A percentile compares a stretch with the other conserved stretches of the same genome.
phyloP scores from a whole-genome alignment of 2,113 vertebrate species.

The Mustelus asterias region DNA sequence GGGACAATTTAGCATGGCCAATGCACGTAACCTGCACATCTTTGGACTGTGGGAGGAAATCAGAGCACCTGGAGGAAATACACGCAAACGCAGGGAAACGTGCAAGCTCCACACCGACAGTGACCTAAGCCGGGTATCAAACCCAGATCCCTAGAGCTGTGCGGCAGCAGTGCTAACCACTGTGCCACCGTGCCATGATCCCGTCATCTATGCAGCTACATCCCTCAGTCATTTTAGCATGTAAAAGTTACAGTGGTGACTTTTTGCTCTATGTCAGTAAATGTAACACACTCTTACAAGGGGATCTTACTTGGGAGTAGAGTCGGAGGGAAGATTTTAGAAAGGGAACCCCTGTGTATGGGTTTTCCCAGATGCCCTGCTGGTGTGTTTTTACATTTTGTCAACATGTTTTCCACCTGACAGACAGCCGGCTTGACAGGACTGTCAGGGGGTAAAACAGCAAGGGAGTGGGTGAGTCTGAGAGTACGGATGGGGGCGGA shows the following conservation, averaged over 20 bases:
- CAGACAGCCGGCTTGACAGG: background rate
- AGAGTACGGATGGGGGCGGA: too few species aligned
- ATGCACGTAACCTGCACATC: too few species aligned
- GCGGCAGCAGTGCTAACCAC: too few species aligned
- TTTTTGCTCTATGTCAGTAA: background rate
- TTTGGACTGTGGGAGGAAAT: too few species aligned
- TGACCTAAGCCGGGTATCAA: too few species aligned
- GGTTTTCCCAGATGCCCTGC: background rate
- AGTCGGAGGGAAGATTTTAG: background rate
- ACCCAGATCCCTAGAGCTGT: too few species aligned
- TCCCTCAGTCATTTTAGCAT: background rate
- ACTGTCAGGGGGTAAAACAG: background rate
- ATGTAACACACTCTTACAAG: background rate
- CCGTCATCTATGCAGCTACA: background rate
- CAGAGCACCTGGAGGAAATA: too few species aligned
- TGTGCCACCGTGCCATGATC: too few species aligned
- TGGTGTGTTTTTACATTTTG: background rate
- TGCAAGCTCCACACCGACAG: too few species aligned
- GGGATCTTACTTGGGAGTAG: background rate
- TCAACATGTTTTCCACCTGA: background rate
- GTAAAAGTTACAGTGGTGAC: too few species aligned
- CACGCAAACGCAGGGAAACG: too few species aligned
- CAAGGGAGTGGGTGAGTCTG: background rate
- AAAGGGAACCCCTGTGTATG: background rate
- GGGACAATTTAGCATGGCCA: too few species aligned